These are phyloP conservation scores for Philereme vetulata DNA, from an alignment of 2,888 invertebrate genomes.

Conservation along the genomic window DNA sequence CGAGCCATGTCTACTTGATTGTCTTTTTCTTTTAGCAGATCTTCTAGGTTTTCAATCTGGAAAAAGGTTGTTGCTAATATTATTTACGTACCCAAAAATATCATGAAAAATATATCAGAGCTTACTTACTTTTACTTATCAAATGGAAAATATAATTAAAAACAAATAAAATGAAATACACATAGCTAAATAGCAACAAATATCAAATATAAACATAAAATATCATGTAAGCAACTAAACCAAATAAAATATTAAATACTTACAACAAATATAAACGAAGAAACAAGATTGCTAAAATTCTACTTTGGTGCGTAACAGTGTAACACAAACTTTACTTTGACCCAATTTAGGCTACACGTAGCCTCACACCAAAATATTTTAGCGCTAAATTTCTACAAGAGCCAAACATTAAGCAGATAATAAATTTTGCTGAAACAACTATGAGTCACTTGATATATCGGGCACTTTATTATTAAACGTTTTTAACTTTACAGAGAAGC, in stretches of 20 bases:
- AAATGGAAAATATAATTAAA: slow-evolving; percentile 19
- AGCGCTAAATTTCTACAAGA: slow-evolving; percentile 25
- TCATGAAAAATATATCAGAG: neutral
- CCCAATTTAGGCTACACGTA: slow-evolving; percentile 17
- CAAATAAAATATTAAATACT: slow-evolving; percentile 48
- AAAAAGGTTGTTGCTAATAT: slow-evolving; percentile 42
- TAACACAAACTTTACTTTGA: slow-evolving; percentile 21
- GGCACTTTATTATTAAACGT: slow-evolving; percentile 26
- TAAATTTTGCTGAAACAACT: slow-evolving; percentile 25
- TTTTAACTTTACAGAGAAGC: slow-evolving; percentile 14
- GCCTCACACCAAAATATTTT: slow-evolving; percentile 26
- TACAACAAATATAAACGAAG: slow-evolving; percentile 38
- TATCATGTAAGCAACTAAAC: slow-evolving; percentile 30
- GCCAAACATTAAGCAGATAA: slow-evolving; percentile 32
- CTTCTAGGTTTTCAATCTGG: slow-evolving; percentile 98
- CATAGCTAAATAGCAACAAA: slow-evolving; percentile 4
- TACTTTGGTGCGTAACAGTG: slow-evolving; percentile 6
- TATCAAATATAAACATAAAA: slow-evolving; percentile 26
- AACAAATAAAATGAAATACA: slow-evolving; percentile 16
- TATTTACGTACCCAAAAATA: neutral
- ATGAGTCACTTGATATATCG: slow-evolving; percentile 27
- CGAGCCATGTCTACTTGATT: slow-evolving; percentile 98
- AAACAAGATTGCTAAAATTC: slow-evolving; percentile 23
- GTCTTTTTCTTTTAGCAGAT: slow-evolving; percentile 98
- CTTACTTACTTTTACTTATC: neutral